Base-by-base conservation (phyloP, 1,140 invertebrate species). In the Gryon sp. region DNA sequence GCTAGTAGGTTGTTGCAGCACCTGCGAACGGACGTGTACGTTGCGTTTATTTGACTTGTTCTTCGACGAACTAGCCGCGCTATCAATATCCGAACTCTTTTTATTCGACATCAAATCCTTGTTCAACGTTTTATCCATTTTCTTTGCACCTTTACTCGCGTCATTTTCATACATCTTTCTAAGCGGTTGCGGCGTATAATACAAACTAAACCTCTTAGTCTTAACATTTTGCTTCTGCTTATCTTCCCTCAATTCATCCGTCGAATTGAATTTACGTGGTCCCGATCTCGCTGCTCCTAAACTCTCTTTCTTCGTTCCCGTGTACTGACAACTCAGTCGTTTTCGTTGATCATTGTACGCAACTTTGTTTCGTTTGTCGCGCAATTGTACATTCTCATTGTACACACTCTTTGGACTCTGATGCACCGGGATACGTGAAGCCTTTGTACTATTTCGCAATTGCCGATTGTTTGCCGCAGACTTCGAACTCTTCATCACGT, bases 141-240 rank as follows among this genome's bases (percentile, higher is more conserved):
- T 73, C 52, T 69, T 84, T 4, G 32, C 57, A 8, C 15, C 36
- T 14, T 81, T 86, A 1, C 4, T 20, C 0, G n/a, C n/a, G n/a
- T 86, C 85, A 0, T n/a, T 30, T 8, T 86, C 82, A 22, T 86
- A 86, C 73, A 73, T 82, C 28, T 87, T 86, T 22, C 84, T 66
- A 18, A 78, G 50, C 1, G 80, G 80, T 34, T 85, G 85, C 0
- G 85, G 84, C 4, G 84, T 88, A 43, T 86, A 86, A 57, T 85
- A 85, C 6, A 87, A 40, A 45, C 84, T 87, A 19, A 85, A 84
- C 24, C 84, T 77, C 36, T 88, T 87, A 0, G 69, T 24, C 28
- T 80, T 86, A 3, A 34, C 26, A 12, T 20, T 80, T 14, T 63
- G 41, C 18, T 79, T 84, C 40, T 80, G 78, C 2, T 81, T 75